A percentile compares a stretch with the other conserved stretches of the same genome.
Conservation (phyloP, 1,140 invertebrate species). For the Muscidifurax raptorellus region DNA sequence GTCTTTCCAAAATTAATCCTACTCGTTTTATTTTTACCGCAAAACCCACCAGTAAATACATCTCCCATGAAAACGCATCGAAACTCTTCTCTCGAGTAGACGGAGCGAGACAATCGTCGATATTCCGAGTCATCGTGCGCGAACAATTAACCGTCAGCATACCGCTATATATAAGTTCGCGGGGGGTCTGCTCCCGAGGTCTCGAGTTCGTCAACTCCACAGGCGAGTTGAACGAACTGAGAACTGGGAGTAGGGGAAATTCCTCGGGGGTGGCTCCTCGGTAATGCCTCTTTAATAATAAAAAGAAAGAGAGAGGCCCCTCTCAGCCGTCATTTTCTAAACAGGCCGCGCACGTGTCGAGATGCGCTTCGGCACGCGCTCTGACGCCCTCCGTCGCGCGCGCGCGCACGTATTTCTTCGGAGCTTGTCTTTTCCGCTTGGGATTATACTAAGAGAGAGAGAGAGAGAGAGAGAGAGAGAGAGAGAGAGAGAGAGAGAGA, state of each 20-base stretch:
- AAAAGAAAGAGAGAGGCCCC: neutral
- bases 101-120: neutral
- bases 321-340: slow-evolving; percentile 38
- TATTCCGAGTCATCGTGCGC: neutral
- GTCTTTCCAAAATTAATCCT: slow-evolving; percentile 1
- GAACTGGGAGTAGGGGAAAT: slow-evolving; percentile 27
- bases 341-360: slow-evolving; percentile 46
- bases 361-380: slow-evolving; percentile 22
- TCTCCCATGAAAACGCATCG: no score
- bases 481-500: neutral
- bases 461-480: neutral
- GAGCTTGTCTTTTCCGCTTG: neutral
- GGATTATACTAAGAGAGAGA: no score
- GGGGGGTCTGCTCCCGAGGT: slow-evolving; percentile 19
- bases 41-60: neutral
- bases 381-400: neutral
- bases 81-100: no score
- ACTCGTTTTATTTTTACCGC: slow-evolving; percentile 9
- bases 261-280: slow-evolving; percentile 33
- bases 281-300: slow-evolving; percentile 35
- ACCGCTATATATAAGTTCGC: slow-evolving; percentile 12
- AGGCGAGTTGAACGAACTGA: slow-evolving; percentile 60
- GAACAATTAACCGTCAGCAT: neutral
- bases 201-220: neutral
- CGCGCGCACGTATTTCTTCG: neutral